These are phyloP conservation scores for Acanthacorydalis orientalis DNA, from an alignment of 2,888 invertebrate genomes.

Conservation along the genomic window DNA sequence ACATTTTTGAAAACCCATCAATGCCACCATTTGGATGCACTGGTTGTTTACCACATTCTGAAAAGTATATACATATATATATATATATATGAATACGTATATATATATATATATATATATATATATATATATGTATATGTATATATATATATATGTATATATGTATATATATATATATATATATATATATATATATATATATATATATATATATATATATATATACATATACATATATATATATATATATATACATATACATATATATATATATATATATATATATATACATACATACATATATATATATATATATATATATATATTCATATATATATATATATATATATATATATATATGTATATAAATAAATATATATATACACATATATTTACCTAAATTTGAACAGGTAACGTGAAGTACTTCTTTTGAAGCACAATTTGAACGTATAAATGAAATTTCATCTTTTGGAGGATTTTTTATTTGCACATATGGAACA, in stretches of 20 bases:
- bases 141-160: background rate
- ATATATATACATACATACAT: background rate
- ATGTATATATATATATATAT: too few species aligned
- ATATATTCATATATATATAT: too few species aligned
- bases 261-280: too few species aligned
- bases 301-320: background rate
- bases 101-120: too few species aligned
- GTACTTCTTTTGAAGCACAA: conserved; percentile 59
- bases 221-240: background rate
- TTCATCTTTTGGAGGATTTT: conserved; percentile 64
- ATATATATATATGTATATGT: too few species aligned
- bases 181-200: too few species aligned
- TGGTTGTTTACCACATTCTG: conserved; percentile 24
- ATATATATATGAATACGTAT: too few species aligned
- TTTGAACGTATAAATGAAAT: conserved; percentile 64
- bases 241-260: too few species aligned
- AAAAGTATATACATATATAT: background rate
- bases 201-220: too few species aligned
- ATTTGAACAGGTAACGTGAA: conserved; percentile 62
- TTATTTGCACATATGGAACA: conserved; percentile 61
- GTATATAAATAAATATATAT: too few species aligned
- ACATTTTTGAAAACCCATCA: conserved; percentile 43
- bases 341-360: too few species aligned
- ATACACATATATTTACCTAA: conserved; percentile 32
- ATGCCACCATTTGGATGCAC: conserved; percentile 16